phyloP scores from a whole-genome alignment of 2,113 vertebrate genomes.

The Leptocoma aspasia region DNA sequence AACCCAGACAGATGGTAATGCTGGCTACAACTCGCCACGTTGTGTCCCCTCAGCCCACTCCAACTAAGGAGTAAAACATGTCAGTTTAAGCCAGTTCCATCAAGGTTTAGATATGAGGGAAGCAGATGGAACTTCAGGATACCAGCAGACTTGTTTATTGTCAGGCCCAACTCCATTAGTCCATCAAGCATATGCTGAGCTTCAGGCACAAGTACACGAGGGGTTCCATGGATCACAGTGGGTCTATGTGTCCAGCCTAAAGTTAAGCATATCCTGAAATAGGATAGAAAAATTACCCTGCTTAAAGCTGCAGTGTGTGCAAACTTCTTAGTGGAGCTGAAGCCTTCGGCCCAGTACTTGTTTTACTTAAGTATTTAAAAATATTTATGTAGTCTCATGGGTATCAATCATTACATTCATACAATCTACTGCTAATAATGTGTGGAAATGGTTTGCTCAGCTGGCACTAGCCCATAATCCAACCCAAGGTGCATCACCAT shows the following conservation, averaged over 20 bases:
- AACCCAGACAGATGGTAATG: background rate
- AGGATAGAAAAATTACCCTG: background rate
- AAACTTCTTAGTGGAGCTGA: background rate
- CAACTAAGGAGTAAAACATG: background rate
- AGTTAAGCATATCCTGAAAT: background rate
- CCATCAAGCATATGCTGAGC: background rate
- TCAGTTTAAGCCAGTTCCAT: constrained; percentile 3
- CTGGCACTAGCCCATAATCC: background rate
- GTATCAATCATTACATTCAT: background rate
- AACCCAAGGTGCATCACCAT: background rate
- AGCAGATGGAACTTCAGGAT: constrained; percentile 14
- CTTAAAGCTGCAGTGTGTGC: background rate
- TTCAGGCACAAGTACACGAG: background rate
- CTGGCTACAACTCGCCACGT: background rate
- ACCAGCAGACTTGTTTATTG: background rate
- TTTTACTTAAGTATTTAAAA: background rate
- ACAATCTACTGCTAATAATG: background rate
- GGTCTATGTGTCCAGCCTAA: background rate
- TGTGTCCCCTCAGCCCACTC: background rate
- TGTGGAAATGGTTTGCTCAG: background rate
- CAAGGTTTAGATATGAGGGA: background rate
- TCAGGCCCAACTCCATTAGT: background rate
- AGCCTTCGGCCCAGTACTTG: background rate
- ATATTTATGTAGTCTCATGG: background rate
- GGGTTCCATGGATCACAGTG: background rate